Conservation (phyloP, 2,888 invertebrate species). For the Troides helena region DNA sequence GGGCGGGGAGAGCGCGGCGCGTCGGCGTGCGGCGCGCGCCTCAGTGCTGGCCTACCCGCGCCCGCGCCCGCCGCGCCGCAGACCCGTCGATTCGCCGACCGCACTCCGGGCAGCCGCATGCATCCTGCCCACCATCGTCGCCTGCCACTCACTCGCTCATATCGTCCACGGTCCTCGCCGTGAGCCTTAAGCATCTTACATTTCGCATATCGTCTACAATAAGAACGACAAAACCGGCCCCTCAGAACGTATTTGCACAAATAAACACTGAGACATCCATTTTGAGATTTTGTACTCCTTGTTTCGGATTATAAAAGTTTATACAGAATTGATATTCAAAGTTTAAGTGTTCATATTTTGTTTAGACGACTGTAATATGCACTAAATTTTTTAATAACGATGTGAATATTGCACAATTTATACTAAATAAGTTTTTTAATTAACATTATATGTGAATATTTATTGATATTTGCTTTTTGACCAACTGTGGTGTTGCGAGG, state of each 20-base stretch:
- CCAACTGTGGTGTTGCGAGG: conserved; percentile 47
- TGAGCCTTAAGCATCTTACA: background rate
- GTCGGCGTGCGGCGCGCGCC: conserved; percentile 67
- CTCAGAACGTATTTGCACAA: conserved; percentile 17
- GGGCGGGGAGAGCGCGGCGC: conserved; percentile 44
- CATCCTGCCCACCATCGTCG: conserved; percentile 72
- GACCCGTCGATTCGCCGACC: conserved; percentile 53
- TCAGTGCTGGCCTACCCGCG: conserved; percentile 76
- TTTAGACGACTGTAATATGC: conserved; percentile 5
- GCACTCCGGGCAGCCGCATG: conserved; percentile 55
- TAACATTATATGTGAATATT: conserved; percentile 1
- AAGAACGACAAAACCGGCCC: conserved; percentile 8
- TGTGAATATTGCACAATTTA: conserved; percentile 1
- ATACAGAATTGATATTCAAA: background rate
- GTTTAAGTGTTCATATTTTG: conserved; percentile 2
- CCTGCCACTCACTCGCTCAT: conserved; percentile 41
- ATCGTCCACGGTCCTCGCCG: conserved; percentile 6
- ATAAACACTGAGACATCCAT: conserved; percentile 16
- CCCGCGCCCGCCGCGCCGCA: conserved; percentile 71
- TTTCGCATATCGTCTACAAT: conserved; percentile 22
- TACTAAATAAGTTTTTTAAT: background rate
- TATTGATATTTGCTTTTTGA: conserved; percentile 42
- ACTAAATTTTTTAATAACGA: background rate
- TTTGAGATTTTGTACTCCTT: conserved; percentile 11
- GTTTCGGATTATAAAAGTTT: conserved; percentile 18